Conservation (phyloP, 2,113 vertebrate species). For the Rousettus leschenaultii region DNA sequence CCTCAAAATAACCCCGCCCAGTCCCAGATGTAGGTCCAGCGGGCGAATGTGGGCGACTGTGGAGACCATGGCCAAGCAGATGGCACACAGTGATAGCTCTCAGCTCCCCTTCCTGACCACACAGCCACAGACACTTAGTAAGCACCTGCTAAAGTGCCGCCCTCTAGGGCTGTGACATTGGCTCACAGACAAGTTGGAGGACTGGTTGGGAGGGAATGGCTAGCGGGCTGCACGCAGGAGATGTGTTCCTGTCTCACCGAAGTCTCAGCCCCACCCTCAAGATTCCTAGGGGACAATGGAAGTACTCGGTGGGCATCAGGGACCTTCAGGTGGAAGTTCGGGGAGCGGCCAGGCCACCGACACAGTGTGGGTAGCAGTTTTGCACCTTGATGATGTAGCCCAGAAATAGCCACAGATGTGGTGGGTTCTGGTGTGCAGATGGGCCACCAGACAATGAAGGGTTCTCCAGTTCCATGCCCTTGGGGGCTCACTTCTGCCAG, state of each 20-base stretch:
- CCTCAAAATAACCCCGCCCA: neutral
- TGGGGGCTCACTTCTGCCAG: accelerated
- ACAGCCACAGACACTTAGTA: accelerated
- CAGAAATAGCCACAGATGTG: neutral
- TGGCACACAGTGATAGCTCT: neutral
- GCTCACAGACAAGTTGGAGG: neutral
- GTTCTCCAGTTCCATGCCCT: neutral
- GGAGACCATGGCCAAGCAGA: neutral
- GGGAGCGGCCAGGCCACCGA: neutral
- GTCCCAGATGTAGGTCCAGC: neutral
- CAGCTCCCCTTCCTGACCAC: neutral
- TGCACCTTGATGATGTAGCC: neutral
- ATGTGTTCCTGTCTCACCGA: neutral
- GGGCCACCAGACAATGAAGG: neutral
- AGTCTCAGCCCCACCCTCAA: neutral
- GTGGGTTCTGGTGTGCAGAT: neutral
- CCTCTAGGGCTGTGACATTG: neutral
- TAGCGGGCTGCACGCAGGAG: no score
- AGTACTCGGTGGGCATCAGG: neutral
- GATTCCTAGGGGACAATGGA: no score
- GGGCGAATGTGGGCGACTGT: neutral
- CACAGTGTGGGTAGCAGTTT: neutral
- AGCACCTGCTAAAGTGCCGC: neutral
- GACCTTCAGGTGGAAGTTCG: neutral
- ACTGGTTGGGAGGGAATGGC: no score